Conservation (phyloP, 2,888 invertebrate genomes). For the Andrena bicolor region DNA sequence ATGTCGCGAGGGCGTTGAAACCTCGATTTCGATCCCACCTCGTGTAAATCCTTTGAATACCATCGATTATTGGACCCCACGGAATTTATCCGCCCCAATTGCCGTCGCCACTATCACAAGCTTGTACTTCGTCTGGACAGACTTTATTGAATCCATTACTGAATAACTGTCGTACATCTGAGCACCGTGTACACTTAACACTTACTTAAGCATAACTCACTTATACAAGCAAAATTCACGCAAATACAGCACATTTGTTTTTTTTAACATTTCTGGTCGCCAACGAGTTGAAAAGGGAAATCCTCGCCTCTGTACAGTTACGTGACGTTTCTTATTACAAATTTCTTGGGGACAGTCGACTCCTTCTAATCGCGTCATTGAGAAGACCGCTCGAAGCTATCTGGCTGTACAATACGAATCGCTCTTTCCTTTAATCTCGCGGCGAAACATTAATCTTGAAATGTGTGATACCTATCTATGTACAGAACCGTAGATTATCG, state of each 20-base stretch:
- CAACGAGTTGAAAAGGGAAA: background rate
- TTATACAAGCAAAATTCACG: conserved; percentile 1
- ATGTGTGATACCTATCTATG: background rate
- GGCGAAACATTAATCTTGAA: background rate
- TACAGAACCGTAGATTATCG: background rate
- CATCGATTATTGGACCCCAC: background rate
- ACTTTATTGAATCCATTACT: conserved; percentile 32
- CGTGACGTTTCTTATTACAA: background rate
- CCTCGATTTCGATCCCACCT: background rate
- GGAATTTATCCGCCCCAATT: background rate
- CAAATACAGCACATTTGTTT: background rate
- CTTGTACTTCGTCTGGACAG: background rate
- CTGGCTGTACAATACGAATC: too few relatives aligned
- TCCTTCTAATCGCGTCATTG: background rate
- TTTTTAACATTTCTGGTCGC: background rate
- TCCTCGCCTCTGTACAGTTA: too few relatives aligned
- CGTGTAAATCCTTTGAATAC: background rate
- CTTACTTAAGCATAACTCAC: background rate
- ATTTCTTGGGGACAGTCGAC: too few relatives aligned
- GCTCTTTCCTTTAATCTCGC: background rate
- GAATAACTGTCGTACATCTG: conserved; percentile 15
- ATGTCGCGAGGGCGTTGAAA: background rate
- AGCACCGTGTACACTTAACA: background rate
- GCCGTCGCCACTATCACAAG: background rate
- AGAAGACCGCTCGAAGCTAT: too few relatives aligned